phyloP scores from a whole-genome alignment of 2,888 invertebrate species.

The Axea sp. region DNA sequence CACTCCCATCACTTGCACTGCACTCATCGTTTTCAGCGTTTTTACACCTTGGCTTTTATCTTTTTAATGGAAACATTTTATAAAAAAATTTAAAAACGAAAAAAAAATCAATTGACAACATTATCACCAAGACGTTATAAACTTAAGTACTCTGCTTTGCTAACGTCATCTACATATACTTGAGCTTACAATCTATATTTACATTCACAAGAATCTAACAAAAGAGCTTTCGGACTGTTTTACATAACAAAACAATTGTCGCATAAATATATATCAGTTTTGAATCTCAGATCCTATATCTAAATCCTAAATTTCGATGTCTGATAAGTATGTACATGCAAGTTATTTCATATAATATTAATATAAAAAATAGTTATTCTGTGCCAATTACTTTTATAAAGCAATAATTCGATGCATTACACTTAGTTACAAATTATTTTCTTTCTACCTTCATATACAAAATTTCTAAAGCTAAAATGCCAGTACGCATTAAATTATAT shows the following conservation, averaged over 20 bases:
- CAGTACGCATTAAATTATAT: too few relatives aligned
- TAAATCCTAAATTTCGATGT: conserved; percentile 21
- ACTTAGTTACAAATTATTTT: too few relatives aligned
- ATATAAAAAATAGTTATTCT: background rate
- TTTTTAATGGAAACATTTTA: background rate
- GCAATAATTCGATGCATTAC: background rate
- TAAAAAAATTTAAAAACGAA: conserved; percentile 41
- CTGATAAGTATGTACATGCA: conserved; percentile 51
- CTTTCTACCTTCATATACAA: too few relatives aligned
- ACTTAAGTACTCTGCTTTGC: conserved; percentile 15
- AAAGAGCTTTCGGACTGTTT: conserved; percentile 15
- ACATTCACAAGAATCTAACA: conserved; percentile 63
- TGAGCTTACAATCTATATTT: conserved; percentile 71
- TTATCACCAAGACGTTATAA: conserved; percentile 17
- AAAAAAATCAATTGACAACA: conserved; percentile 18
- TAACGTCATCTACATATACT: conserved; percentile 38
- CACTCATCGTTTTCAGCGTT: conserved; percentile 8
- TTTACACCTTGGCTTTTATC: background rate
- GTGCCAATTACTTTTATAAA: background rate
- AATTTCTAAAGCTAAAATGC: too few relatives aligned
- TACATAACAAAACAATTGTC: conserved; percentile 13
- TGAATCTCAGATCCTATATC: conserved; percentile 20
- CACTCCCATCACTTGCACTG: conserved; percentile 36
- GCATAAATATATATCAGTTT: conserved; percentile 28
- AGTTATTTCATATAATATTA: conserved; percentile 13